These are phyloP conservation scores for Charina bottae DNA, from an alignment of 2,113 vertebrate genomes.

Conservation along the genomic window DNA sequence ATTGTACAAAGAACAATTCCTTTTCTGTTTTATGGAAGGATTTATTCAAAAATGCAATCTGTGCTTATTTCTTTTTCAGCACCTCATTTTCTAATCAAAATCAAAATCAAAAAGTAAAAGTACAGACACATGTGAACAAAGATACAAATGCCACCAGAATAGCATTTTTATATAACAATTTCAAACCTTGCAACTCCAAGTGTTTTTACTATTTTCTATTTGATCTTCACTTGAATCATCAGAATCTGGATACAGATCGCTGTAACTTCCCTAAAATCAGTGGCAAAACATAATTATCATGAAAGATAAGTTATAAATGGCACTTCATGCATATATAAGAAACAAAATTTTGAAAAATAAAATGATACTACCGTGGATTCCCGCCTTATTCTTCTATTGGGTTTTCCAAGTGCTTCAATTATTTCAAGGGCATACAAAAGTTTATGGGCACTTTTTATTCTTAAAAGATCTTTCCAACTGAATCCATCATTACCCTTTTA, in stretches of 20 bases:
- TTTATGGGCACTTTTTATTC: conserved; percentile 97
- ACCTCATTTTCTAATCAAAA: background rate
- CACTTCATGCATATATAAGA: background rate
- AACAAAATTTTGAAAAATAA: conserved; percentile 27
- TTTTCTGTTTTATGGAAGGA: background rate
- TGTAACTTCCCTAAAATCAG: conserved; percentile 90
- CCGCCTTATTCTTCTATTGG: conserved; percentile 93
- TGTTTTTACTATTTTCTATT: conserved; percentile 99
- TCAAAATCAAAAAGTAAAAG: background rate
- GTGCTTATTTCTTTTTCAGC: background rate
- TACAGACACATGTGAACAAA: background rate
- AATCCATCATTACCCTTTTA: conserved; percentile 86
- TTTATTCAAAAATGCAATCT: background rate
- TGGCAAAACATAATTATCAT: background rate
- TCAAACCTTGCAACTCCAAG: conserved; percentile 98
- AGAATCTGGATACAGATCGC: conserved; percentile 96
- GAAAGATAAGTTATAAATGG: background rate
- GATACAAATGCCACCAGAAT: conserved; percentile 1
- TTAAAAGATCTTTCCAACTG: conserved; percentile 95
- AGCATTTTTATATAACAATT: background rate
- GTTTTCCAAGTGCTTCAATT: conserved; percentile 96
- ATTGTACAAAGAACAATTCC: conserved; percentile 8
- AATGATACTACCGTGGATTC: conserved; percentile 87
- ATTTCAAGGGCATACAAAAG: conserved; percentile 97
- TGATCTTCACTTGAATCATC: conserved; percentile 98